Evolutionary conservation across 2,888 invertebrate genomes (phyloP).

Genomic region (Heteromurus nitidus): DNA sequence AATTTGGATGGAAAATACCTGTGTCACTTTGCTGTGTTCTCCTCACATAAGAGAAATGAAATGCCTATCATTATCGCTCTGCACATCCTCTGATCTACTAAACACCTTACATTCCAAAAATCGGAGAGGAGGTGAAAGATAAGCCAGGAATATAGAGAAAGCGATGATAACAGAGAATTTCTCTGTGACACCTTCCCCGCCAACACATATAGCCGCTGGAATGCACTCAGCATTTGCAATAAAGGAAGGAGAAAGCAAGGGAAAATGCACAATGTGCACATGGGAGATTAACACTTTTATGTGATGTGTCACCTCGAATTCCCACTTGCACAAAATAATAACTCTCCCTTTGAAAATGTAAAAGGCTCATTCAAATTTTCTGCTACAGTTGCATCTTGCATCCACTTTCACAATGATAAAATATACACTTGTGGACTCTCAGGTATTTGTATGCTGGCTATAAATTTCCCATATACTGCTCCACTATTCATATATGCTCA

Average conservation of each 20-base stretch:
- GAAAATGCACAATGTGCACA: not conserved
- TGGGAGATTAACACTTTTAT: not conserved
- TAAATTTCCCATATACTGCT: constrained; percentile 20
- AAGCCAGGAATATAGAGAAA: not conserved
- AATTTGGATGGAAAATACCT: no score
- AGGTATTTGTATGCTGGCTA: no score
- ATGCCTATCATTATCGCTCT: not conserved
- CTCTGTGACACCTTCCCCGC: no score
- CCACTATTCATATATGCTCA: not conserved
- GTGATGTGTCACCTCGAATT: not conserved
- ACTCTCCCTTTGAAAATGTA: not conserved
- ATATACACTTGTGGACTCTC: no score
- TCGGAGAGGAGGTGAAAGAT: not conserved
- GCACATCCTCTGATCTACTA: not conserved
- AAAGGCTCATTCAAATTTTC: not conserved
- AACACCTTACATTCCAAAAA: not conserved
- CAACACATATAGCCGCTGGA: not conserved
- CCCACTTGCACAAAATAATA: constrained; percentile 8
- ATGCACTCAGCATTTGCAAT: not conserved
- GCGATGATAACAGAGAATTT: not conserved
- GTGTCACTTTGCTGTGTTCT: no score
- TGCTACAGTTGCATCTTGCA: no score
- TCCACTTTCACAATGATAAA: no score
- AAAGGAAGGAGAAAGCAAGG: no score
- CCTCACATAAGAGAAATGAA: not conserved